Evolutionary conservation across 2,797 vertebrate species (phyloP), one percentile per base, ranked within the genome.

Genomic region (Sus cebifrons): DNA sequence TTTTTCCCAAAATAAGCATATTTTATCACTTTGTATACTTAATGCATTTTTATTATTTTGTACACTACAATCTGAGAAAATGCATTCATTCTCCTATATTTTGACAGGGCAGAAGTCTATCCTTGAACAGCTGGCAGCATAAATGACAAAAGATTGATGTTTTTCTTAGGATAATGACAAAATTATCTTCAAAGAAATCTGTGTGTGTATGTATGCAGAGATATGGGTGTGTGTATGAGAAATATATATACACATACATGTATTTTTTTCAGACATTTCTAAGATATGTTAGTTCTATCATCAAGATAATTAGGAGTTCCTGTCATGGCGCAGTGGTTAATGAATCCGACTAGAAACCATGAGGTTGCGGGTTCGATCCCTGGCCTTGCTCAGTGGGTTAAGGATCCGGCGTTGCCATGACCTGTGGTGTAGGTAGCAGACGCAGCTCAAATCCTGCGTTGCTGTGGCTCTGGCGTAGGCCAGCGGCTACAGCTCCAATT

Each of bases 181-280:
- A 86, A 88, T 18, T 62, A 91, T 70, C 79, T n/a, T 94, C 27
- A 95, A 58, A 95, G 67, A 91, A 74, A 87, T 29, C 36, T 86
- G 29, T 52, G 23, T 56, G 25, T 74, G 23, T 21, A 6, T 58
- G 5, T 29, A 64, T 67, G 64, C 2, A 16, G 12, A 1, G 1
- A 9, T 79, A 3, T 29, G 14, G 56, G 23, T 25, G 20, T 56
- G 5, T 73, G 11, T 52, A 71, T 74, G 52, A 68, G 14, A 52
- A 1, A 70, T 64, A 89, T 10, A 82, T 16, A 36, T 13, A 74
- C 29, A 62, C 3, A 84, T 56, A 65, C 60, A 62, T 10, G 44
- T 62, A 74, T 49, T 87, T 87, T 49, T 62, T 68, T 62, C 29
- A 85, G 27, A 94, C 20, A 87, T 58, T 90, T 92, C 21, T 73